Conservation (phyloP, 2,888 invertebrate species). For the Thymelicus acteon region DNA sequence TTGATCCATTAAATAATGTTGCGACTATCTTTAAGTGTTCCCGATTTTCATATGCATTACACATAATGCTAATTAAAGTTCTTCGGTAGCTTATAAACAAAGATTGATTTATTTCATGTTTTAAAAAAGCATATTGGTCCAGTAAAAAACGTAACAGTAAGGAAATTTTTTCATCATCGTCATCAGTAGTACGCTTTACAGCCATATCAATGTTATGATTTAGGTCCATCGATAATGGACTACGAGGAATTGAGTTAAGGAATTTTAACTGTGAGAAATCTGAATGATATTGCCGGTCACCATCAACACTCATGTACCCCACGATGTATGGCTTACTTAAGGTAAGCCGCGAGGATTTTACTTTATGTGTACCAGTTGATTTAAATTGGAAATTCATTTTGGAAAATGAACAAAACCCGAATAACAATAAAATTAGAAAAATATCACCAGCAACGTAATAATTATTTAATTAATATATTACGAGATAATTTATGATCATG, state of each 20-base stretch:
- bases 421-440: too few relatives aligned
- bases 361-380: not conserved
- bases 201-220: constrained; percentile 53
- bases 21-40: constrained; percentile 47
- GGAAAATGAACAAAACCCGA: not conserved
- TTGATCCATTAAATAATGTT: constrained; percentile 50
- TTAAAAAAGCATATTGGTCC: constrained; percentile 43
- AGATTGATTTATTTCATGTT: constrained; percentile 35
- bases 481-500: too few relatives aligned
- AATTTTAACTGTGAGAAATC: constrained; percentile 54
- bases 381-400: not conserved
- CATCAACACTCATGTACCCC: constrained; percentile 56
- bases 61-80: constrained; percentile 54
- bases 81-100: constrained; percentile 53
- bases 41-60: constrained; percentile 43
- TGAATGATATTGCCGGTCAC: constrained; percentile 46
- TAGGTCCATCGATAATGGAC: constrained; percentile 44
- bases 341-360: not conserved
- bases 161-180: constrained; percentile 52
- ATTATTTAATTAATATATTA: too few relatives aligned
- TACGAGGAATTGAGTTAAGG: constrained; percentile 46
- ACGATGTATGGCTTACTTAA: constrained; percentile 43
- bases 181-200: constrained; percentile 52
- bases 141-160: constrained; percentile 50
- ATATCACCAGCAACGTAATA: too few relatives aligned